Evolutionary conservation across 2,888 invertebrate species (phyloP).

Genomic region (Polyommatus icarus): DNA sequence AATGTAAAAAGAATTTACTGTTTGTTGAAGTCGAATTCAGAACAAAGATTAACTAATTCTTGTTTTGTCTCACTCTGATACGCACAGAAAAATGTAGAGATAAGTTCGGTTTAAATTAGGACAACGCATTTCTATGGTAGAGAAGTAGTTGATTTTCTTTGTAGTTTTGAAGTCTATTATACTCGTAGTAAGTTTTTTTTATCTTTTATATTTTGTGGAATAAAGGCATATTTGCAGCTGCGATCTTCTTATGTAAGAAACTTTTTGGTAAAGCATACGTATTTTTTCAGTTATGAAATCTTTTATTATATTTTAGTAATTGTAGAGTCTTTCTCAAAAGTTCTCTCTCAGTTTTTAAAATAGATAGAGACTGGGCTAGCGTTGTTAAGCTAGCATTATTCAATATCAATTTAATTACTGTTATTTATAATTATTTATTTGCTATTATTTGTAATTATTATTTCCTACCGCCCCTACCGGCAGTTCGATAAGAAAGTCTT

Average conservation of each 20-base stretch:
- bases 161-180: not conserved
- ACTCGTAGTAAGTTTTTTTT: too few relatives aligned
- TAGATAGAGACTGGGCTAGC: not conserved
- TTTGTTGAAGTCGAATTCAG: not conserved
- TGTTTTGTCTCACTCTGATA: constrained; percentile 10
- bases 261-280: too few relatives aligned
- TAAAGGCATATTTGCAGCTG: too few relatives aligned
- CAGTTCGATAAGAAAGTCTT: not conserved
- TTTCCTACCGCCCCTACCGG: not conserved
- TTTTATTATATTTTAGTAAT: too few relatives aligned
- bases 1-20: constrained; percentile 1
- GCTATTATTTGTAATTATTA: not conserved
- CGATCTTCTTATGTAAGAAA: too few relatives aligned
- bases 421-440: not conserved
- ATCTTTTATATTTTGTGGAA: too few relatives aligned
- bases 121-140: not conserved
- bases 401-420: not conserved
- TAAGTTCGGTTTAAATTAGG: not conserved
- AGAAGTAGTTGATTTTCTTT: not conserved
- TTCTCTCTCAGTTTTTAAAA: too few relatives aligned
- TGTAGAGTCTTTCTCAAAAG: too few relatives aligned
- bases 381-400: not conserved
- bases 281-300: too few relatives aligned
- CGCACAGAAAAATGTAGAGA: not conserved
- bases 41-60: not conserved